Base-by-base conservation (phyloP, 2,888 invertebrate species). In the Chymomyza caudatula region DNA sequence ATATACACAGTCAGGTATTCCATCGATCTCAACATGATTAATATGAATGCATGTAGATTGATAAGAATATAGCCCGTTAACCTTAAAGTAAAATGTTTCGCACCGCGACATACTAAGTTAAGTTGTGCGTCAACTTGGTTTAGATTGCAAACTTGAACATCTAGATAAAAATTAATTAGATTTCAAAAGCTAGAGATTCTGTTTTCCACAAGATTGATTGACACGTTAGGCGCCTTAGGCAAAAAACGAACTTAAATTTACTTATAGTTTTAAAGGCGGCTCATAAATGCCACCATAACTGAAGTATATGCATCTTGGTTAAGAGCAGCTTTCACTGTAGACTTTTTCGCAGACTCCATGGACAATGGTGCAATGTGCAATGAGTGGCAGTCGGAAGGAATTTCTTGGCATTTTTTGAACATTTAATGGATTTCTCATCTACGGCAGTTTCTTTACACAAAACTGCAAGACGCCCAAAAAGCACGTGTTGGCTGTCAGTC, bases 401-500 rank as follows among this genome's bases (percentile, higher is more conserved):
- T 51, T 47, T 51, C 51, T 13, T 20, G 13, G 51, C 51, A 51
- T 51, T 20, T 51, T 51, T 51, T 51, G 11, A 51, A 51, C 51
- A 51, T 51, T 51, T 51, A 51, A 51, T 51, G 51, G 51, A 59
- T 15, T 60, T 43, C 22, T 19, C 60, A 5, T 6, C 13, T 15
- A 19, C 44, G 15, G 17, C 15, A 13, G 47, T 47, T 19, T 17
- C 19, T 19, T 47, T 47, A 5, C 17, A 15, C 47, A 15, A 47
- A 19, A 47, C 17, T 47, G 19, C 17, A n/a, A 15, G n/a, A 58
- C 57, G 57, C 25, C 44, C 47, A 29, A 47, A 58, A 58, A 67
- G 81, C 78, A 80, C 82, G 76, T 78, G 74, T 69, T 81, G 66
- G n/a, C 69, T 68, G 84, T 71, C 80, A 68, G 61, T 78, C 70